Conservation (phyloP, 1,140 invertebrate genomes). For the Euborellia annulipes region DNA sequence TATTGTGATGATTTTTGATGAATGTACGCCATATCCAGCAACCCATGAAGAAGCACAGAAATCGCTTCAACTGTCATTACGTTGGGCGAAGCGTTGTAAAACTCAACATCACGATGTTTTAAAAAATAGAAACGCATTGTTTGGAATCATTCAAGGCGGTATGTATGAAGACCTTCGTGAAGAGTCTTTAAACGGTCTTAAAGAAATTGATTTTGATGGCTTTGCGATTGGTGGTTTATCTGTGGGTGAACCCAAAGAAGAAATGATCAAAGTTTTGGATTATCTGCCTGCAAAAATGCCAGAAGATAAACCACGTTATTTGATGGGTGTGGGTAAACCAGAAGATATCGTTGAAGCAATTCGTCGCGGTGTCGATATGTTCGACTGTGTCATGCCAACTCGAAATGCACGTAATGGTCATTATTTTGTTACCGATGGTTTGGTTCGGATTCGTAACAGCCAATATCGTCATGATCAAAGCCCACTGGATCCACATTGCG, state of each 20-base stretch:
- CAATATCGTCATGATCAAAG: slow-evolving; percentile 12
- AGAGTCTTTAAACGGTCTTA: slow-evolving; percentile 5
- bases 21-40: slow-evolving; percentile 13
- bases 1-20: slow-evolving; percentile 14
- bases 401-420: slow-evolving; percentile 16
- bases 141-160: slow-evolving; percentile 15
- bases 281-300: slow-evolving; percentile 7
- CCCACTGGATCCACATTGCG: slow-evolving; percentile 21
- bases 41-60: slow-evolving; percentile 2
- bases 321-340: slow-evolving; percentile 19
- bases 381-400: slow-evolving; percentile 19
- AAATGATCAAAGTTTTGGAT: slow-evolving; percentile 6
- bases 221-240: slow-evolving; percentile 16
- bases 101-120: background rate
- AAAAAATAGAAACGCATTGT: slow-evolving; percentile 8
- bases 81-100: slow-evolving; percentile 11
- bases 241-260: slow-evolving; percentile 15
- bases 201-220: slow-evolving; percentile 13
- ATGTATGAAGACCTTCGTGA: slow-evolving; percentile 14
- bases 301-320: slow-evolving; percentile 16
- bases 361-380: slow-evolving; percentile 16
- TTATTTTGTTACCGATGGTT: slow-evolving; percentile 8
- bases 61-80: slow-evolving; percentile 10
- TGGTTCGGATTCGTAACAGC: slow-evolving; percentile 7
- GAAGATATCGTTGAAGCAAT: slow-evolving; percentile 14